A percentile compares a stretch with the other conserved stretches of the same genome.
These are phyloP conservation scores for Samia ricini DNA, from an alignment of 1,140 invertebrate species.

Conservation along the genomic window DNA sequence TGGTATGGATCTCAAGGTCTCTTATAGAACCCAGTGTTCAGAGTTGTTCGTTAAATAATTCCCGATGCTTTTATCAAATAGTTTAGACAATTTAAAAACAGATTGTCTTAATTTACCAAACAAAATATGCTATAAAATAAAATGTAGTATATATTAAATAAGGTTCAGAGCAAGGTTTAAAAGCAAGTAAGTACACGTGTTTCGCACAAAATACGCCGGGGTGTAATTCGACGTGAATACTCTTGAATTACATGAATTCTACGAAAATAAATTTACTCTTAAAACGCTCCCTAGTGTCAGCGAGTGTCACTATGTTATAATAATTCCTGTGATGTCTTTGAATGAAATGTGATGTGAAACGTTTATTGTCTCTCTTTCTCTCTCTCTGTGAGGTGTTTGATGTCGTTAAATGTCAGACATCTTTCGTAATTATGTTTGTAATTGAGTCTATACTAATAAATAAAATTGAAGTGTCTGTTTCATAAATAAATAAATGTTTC, in stretches of 20 bases:
- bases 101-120: too few relatives aligned
- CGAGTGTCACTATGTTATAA: not conserved
- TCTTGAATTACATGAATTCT: conserved; percentile 32
- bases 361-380: not conserved
- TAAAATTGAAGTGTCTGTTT: too few relatives aligned
- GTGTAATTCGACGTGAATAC: not conserved
- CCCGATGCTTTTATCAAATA: too few relatives aligned
- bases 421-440: not conserved
- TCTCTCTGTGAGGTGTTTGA: not conserved
- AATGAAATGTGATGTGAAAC: conserved; percentile 31
- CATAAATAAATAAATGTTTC: too few relatives aligned
- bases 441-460: not conserved
- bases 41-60: too few relatives aligned
- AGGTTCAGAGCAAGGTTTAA: too few relatives aligned
- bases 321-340: conserved; percentile 33
- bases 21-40: too few relatives aligned
- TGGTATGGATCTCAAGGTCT: too few relatives aligned
- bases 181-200: not conserved
- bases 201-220: not conserved
- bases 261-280: conserved; percentile 33
- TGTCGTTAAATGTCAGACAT: not conserved
- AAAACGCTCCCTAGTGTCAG: conserved; percentile 22
- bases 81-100: too few relatives aligned
- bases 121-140: too few relatives aligned
- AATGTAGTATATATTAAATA: too few relatives aligned